Conservation (phyloP, 2,888 invertebrate genomes). For the Corythucha ciliata region DNA sequence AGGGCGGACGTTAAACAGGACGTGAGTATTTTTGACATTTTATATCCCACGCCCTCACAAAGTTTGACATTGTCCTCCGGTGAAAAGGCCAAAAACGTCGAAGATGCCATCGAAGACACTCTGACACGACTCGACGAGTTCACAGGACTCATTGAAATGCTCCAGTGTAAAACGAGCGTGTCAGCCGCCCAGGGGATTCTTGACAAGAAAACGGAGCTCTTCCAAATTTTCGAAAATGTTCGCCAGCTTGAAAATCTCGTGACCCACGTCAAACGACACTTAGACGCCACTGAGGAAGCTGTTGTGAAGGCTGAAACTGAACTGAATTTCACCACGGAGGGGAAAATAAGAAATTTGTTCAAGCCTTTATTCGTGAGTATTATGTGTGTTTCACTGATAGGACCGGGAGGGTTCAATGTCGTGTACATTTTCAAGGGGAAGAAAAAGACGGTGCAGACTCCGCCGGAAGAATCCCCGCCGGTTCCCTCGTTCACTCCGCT, state of each 20-base stretch:
- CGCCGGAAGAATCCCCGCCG: neutral
- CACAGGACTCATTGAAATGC: constrained; percentile 26
- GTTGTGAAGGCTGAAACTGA: constrained; percentile 26
- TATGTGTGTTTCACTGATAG: neutral
- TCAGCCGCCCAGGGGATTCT: too few relatives aligned
- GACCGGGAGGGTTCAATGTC: neutral
- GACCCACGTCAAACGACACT: constrained; percentile 22
- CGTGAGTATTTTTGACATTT: constrained; percentile 13
- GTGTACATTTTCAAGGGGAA: constrained; percentile 12
- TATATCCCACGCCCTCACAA: neutral
- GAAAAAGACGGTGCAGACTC: constrained; percentile 1
- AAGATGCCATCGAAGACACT: constrained; percentile 29
- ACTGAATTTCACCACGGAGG: constrained; percentile 25
- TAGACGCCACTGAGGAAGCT: constrained; percentile 23
- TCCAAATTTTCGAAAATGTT: constrained; percentile 26
- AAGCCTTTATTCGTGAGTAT: constrained; percentile 24
- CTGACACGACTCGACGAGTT: constrained; percentile 29
- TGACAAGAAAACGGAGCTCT: constrained; percentile 20
- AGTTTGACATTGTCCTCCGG: neutral
- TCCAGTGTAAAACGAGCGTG: constrained; percentile 4
- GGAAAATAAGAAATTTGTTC: constrained; percentile 26
- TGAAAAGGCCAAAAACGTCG: constrained; percentile 26
- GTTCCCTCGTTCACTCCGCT: constrained; percentile 13
- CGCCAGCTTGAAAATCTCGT: constrained; percentile 23
- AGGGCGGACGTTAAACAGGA: constrained; percentile 23